Base-by-base conservation (phyloP, 2,888 invertebrate genomes). In the Celastrina argiolus region DNA sequence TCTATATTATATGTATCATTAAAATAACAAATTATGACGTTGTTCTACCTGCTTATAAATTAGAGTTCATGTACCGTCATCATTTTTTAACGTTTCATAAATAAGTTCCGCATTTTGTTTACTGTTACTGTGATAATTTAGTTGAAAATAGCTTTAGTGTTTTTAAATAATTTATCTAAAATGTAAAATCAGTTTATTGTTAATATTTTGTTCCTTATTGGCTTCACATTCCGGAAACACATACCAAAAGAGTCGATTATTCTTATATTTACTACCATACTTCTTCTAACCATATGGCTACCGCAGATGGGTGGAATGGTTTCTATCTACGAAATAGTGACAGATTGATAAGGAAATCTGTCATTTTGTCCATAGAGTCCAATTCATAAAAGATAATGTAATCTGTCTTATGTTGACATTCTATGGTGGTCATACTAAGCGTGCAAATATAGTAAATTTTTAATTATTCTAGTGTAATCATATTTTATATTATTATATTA, bases 51-150 rank as follows among this genome's bases (percentile, higher is more conserved):
- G n/a, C n/a, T n/a, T n/a, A n/a, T n/a, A n/a, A n/a, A n/a, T n/a
- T n/a, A n/a, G n/a, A n/a, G n/a, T n/a, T n/a, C n/a, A n/a, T 51
- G 4, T 51, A 34, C 22, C 10, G 22, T 42, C 18, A 56, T 51
- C 28, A n/a, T 56, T 22, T 51, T 18, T 7, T 31, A 31, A 31
- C 16, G 42, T 42, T 42, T 36, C 16, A 64, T 31, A 45, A 14
- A 14, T 10, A 16, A 65, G 26, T 56, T 69, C 75, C 84, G 88
- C 88, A 88, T 89, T 90, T 88, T 71, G 78, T 86, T 85, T 87
- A 86, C 82, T 78, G 78, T 78, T 78, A 83, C 89, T 89, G 89
- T 90, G 89, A 90, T 90, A 88, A 68, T 81, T 75, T 77, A 76
- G 74, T 83, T 84, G 81, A 82, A 83, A 79, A 80, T 81, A 80